These are phyloP conservation scores for Nysson spinosus DNA, from an alignment of 2,888 invertebrate species.

Conservation along the genomic window DNA sequence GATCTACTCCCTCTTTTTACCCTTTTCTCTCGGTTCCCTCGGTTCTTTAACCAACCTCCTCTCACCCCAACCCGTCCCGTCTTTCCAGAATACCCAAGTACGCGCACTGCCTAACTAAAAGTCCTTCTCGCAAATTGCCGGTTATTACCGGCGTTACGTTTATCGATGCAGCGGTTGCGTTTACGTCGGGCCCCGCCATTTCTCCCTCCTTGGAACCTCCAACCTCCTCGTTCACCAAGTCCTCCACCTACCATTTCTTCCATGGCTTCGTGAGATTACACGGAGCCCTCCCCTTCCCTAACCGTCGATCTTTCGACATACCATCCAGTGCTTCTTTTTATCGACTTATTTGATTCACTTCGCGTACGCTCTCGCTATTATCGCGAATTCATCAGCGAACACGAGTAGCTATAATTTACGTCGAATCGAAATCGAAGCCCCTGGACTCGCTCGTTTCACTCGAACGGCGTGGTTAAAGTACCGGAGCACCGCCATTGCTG, in stretches of 20 bases:
- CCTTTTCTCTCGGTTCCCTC: too few species aligned
- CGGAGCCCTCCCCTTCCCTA: background rate
- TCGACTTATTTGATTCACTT: constrained; percentile 21
- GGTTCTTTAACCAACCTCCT: too few species aligned
- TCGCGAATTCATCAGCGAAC: constrained; percentile 31
- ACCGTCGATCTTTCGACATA: constrained; percentile 14
- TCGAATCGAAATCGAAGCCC: constrained; percentile 15
- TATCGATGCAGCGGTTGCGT: constrained; percentile 69
- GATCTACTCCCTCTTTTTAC: constrained; percentile 6
- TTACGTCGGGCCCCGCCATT: constrained; percentile 55
- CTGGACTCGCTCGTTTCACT: constrained; percentile 4
- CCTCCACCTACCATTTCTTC: background rate
- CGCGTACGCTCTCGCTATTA: constrained; percentile 5
- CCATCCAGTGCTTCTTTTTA: constrained; percentile 17
- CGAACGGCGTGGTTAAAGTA: background rate
- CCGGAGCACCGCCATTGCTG: background rate
- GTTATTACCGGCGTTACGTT: constrained; percentile 74
- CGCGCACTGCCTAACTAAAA: constrained; percentile 72
- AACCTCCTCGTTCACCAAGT: too few species aligned
- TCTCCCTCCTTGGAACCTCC: constrained; percentile 14
- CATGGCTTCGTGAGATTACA: background rate
- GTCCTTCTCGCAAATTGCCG: constrained; percentile 74
- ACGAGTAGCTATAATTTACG: constrained; percentile 37
- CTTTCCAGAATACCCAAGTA: constrained; percentile 45
- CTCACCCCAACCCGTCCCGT: constrained; percentile 17